phyloP scores from a whole-genome alignment of 2,888 invertebrate genomes.

The Chironomus tentans region DNA sequence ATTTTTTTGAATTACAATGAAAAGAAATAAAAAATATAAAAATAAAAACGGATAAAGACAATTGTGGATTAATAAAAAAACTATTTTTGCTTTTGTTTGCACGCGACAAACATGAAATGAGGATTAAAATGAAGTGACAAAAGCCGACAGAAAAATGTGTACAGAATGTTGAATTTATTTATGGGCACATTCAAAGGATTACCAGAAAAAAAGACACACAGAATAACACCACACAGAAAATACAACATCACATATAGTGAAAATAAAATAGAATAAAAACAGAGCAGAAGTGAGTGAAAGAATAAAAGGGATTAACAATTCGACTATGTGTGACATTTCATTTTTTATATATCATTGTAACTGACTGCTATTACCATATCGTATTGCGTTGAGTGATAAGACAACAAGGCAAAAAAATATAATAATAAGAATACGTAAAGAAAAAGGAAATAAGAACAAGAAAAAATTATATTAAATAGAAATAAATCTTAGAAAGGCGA shows the following conservation, averaged over 20 bases:
- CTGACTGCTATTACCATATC: not conserved
- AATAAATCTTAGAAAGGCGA: not conserved
- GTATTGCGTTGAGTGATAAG: not conserved
- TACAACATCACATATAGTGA: not conserved
- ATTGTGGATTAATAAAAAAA: not conserved
- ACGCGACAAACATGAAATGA: not conserved
- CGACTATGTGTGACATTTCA: not conserved
- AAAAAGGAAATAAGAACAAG: not conserved
- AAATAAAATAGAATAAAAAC: not conserved
- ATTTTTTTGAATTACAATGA: not conserved
- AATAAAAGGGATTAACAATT: not conserved
- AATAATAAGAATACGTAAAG: not conserved
- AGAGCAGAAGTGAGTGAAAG: not conserved
- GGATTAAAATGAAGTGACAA: constrained; percentile 11
- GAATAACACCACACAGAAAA: not conserved
- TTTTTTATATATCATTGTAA: not conserved
- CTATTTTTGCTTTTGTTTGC: not conserved
- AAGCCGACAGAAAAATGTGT: constrained; percentile 1
- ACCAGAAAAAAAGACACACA: not conserved
- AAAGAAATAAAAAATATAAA: not conserved
- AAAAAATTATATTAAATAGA: not conserved
- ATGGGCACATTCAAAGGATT: constrained; percentile 5
- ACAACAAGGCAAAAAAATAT: not conserved
- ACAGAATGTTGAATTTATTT: not conserved
- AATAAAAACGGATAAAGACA: not conserved